Evolutionary conservation across 1,140 invertebrate genomes (phyloP).

Genomic region (Tribolium madens): DNA sequence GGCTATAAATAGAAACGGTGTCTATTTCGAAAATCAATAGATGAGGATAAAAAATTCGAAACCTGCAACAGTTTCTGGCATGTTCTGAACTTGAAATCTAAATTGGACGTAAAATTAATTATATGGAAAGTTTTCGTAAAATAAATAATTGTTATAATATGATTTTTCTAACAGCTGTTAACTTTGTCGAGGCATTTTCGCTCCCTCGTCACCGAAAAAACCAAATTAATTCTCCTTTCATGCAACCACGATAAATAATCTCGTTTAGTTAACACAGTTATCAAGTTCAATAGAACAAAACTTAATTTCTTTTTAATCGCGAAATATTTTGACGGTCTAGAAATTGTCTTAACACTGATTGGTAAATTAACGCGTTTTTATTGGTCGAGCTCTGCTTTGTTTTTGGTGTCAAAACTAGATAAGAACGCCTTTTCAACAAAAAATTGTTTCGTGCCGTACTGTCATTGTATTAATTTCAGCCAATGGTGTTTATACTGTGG

Average conservation of each 20-base stretch:
- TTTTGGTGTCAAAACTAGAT: background rate
- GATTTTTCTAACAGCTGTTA: background rate
- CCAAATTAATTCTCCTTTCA: slow-evolving; percentile 29
- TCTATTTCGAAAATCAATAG: no score
- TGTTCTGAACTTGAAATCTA: no score
- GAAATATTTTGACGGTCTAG: slow-evolving; percentile 32
- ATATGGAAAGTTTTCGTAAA: no score
- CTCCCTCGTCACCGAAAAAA: background rate
- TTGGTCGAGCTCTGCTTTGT: background rate
- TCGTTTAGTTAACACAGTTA: slow-evolving; percentile 19
- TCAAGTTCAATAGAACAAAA: slow-evolving; percentile 18
- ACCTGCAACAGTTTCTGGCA: no score
- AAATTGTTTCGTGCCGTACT: background rate
- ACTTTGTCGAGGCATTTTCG: background rate
- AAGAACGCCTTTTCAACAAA: background rate
- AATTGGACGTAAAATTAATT: no score
- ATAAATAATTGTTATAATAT: background rate
- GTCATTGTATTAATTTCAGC: slow-evolving; percentile 17
- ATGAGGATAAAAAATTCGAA: no score
- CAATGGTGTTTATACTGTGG: slow-evolving; percentile 1
- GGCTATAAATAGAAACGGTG: no score
- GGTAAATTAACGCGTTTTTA: background rate
- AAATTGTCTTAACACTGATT: background rate
- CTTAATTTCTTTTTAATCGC: slow-evolving; percentile 16
- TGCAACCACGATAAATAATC: slow-evolving; percentile 4